Evolutionary conservation across 2,113 vertebrate genomes (phyloP), one percentile per base, ranked within the genome.

Genomic region (Rhegmatorhina hoffmannsi): DNA sequence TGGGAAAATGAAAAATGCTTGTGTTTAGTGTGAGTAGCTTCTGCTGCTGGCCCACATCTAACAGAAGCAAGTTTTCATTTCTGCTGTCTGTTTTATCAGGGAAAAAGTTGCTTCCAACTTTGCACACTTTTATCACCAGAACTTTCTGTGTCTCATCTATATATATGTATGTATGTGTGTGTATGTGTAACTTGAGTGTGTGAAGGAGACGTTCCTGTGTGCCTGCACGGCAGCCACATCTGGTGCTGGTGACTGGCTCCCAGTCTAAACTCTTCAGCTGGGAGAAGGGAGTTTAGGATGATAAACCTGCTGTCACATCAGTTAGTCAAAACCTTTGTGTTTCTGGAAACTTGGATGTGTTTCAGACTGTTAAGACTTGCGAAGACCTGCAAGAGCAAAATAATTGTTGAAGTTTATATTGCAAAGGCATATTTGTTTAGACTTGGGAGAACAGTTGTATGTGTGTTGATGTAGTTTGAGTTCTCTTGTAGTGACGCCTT

Each of bases 91-190:
- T 44, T 82, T 85, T 82, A 29, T 49, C 31, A 13, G 15, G 29
- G 34, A 59, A 70, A 59, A 95, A 86, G 59, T 91, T 86, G 7
- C 58, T 95, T 75, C 49, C 50, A 66, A 3, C 74, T 94, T 91
- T 43, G 40, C 6, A 1, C n/a, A 38, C 2, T 62, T 84, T 62
- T 73, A 62, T 91, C 18, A 52, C 29, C 4, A 28, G 28, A 87
- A 83, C 58, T 87, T 79, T 29, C 53, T 66, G 28, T 4, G 0
- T 50, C 6, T 53, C 6, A 13, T 84, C 20, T 13, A 8, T 58
- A 7, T 68, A 1, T 52, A 2, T 10, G 0, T 60, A 3, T 1
- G 5, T 46, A 14, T 15, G 8, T 46, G 13, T 36, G 17, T 13
- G 14, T 50, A 14, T 1, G 6, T 74, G 64, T 38, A 31, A 56